These are phyloP conservation scores for Hippocampus kuda DNA, from an alignment of 2,797 vertebrate species.

Conservation along the genomic window DNA sequence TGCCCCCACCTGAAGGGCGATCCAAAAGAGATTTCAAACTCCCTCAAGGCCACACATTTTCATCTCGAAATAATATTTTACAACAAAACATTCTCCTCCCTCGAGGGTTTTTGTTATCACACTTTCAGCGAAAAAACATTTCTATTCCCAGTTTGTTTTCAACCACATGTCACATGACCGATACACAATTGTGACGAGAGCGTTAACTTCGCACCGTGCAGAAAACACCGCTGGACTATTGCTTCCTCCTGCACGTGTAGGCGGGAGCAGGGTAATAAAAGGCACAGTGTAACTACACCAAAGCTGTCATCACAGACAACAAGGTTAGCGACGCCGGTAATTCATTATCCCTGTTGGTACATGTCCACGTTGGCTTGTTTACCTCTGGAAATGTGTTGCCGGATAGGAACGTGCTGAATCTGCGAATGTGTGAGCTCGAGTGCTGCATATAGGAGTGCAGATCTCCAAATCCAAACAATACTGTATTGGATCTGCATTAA, in stretches of 20 bases:
- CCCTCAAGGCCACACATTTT: neutral
- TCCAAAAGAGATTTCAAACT: slow-evolving; percentile 27
- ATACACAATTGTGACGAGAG: neutral
- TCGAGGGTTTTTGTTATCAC: neutral
- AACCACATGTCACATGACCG: neutral
- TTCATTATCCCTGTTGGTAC: slow-evolving; percentile 1
- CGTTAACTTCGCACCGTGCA: neutral
- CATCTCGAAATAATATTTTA: neutral
- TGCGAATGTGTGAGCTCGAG: neutral
- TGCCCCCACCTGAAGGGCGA: slow-evolving; percentile 30
- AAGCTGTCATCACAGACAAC: neutral
- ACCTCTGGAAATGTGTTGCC: neutral
- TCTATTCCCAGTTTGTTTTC: too few species aligned
- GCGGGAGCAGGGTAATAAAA: neutral
- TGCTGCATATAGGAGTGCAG: neutral
- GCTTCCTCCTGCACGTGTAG: neutral
- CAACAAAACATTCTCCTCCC: neutral
- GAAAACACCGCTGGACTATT: neutral
- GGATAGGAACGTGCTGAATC: neutral
- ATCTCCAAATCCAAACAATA: neutral
- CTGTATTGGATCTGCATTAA: neutral
- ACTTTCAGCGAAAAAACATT: neutral
- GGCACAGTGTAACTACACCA: neutral
- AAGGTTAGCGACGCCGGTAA: neutral
- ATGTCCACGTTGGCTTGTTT: slow-evolving; percentile 1